Evolutionary conservation across 2,888 invertebrate species (phyloP).

Genomic region (Diloba caeruleocephala): DNA sequence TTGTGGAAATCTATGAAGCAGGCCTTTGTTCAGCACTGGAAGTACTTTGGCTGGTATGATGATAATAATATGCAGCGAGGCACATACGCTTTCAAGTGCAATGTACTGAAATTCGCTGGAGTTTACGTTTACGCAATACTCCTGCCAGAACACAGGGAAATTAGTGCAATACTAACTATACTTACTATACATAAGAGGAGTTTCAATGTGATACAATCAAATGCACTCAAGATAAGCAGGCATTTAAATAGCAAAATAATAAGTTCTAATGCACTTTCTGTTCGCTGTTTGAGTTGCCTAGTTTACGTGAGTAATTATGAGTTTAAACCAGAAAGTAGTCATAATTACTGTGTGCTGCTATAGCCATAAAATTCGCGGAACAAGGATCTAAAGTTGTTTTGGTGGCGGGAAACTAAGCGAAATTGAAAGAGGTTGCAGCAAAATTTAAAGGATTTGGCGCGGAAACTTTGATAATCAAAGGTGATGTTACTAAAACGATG

Average conservation of each 20-base stretch:
- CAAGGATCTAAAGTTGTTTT: slow-evolving; percentile 45
- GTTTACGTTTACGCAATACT: no score
- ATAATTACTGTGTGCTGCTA: slow-evolving; percentile 56
- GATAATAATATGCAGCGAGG: no score
- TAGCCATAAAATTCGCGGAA: slow-evolving; percentile 45
- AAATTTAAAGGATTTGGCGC: slow-evolving; percentile 29
- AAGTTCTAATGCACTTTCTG: background rate
- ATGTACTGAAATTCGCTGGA: no score
- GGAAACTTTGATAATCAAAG: slow-evolving; percentile 42
- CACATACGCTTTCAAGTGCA: no score
- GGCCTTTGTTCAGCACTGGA: no score
- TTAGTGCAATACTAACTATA: no score
- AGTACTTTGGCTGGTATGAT: no score
- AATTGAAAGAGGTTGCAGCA: slow-evolving; percentile 38
- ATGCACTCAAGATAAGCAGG: background rate
- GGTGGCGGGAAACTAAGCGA: slow-evolving; percentile 49
- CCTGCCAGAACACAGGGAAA: no score
- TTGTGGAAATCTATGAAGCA: no score
- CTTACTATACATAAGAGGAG: no score
- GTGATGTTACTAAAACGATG: slow-evolving; percentile 58
- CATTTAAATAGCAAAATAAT: slow-evolving; percentile 1
- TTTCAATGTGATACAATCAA: no score
- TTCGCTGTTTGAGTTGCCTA: background rate
- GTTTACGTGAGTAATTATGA: slow-evolving; percentile 28
- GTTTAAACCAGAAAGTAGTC: slow-evolving; percentile 50